phyloP scores from a whole-genome alignment of 2,113 vertebrate species.

The Pycnonotus jocosus region DNA sequence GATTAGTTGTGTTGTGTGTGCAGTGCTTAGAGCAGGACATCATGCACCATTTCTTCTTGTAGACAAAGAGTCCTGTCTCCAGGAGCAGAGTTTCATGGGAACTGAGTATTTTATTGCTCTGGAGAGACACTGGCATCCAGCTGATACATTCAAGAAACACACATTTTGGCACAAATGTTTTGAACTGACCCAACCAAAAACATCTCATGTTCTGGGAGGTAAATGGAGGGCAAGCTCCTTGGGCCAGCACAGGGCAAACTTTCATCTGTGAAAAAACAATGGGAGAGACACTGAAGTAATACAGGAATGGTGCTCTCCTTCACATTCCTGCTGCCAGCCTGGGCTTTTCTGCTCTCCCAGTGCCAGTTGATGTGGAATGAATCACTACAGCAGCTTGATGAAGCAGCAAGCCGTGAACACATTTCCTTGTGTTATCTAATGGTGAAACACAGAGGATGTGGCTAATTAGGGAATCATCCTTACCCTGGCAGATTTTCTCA shows the following conservation, averaged over 20 bases:
- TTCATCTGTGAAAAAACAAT: background rate
- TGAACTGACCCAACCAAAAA: background rate
- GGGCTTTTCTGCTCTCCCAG: background rate
- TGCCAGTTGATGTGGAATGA: background rate
- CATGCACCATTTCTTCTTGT: background rate
- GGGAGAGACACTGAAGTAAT: background rate
- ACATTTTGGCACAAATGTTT: fast-evolving
- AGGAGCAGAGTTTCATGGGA: background rate
- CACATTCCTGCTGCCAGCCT: background rate
- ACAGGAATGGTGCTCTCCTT: background rate
- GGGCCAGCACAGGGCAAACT: background rate
- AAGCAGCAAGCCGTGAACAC: conserved; percentile 1
- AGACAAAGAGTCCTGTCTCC: background rate
- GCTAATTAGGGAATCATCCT: conserved; percentile 26
- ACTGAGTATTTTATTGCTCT: background rate
- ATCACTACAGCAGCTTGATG: conserved; percentile 7
- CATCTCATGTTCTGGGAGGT: background rate
- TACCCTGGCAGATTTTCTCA: background rate
- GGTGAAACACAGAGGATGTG: conserved; percentile 10
- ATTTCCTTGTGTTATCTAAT: conserved; percentile 25
- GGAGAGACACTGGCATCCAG: fast-evolving
- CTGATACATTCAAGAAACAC: background rate
- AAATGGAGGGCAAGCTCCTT: background rate
- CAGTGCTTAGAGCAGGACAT: background rate
- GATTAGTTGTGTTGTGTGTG: background rate